Evolutionary conservation across 2,113 vertebrate species (phyloP), one percentile per base, ranked within the genome.

Genomic region (Podilymbus podiceps): DNA sequence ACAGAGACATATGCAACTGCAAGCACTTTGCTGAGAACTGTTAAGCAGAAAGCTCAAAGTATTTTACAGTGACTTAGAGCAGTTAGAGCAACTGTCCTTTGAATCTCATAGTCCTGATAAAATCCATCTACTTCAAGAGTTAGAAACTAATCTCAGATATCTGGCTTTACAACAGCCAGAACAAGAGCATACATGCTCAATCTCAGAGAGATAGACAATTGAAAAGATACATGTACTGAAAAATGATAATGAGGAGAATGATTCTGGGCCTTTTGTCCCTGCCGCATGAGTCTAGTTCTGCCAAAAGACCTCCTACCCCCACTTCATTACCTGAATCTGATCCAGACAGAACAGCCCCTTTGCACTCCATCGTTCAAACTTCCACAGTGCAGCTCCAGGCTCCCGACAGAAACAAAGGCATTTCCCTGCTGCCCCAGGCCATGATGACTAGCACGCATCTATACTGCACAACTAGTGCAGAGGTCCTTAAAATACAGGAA

Each of bases 161-260:
- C 22, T 84, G 31, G 5, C 11, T 87, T 92, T 58, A 42, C 53
- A 59, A 46, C 11, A 87, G 53, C 10, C n/a, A n/a, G 13, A 33
- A 11, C 20, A 58, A 83, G 12, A 40, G 12, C 46, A 20, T 5
- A 9, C 1, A n/a, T 0, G 0, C 5, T 44, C 13, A 18, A 16
- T n/a, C 3, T 74, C 46, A 56, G 30, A 66, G 6, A 42, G 7
- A 11, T 4, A 78, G 52, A 91, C 6, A 12, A 35, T 4, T 44
- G 52, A 33, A 89, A 33, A 89, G 6, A 49, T 13, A 7, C 3
- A 8, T 12, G 8, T 12, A 18, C 33, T 30, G 30, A 83, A 67
- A 60, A 60, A 13, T 31, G 17, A 28, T 15, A 55, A 12, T 10
- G 19, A 69, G 5, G 8, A 64, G 6, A 3, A 18, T 44, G 52